Conservation (phyloP, 2,797 vertebrate genomes). For the Intellagama lesueurii region DNA sequence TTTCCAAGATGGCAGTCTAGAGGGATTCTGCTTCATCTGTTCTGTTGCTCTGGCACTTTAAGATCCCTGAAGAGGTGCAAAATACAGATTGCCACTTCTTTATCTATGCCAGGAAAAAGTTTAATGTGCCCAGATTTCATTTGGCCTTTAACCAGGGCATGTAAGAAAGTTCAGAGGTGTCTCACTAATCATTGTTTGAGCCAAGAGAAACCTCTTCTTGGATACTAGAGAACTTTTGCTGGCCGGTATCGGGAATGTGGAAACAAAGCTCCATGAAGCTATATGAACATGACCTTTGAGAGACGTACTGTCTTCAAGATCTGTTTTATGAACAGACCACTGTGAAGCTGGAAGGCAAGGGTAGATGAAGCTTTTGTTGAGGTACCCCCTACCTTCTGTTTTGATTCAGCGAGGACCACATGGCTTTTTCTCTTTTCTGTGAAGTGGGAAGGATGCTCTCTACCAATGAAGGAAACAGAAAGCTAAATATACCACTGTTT, state of each 20-base stretch:
- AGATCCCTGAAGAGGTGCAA: neutral
- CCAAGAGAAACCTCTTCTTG: neutral
- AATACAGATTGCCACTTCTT: too few relatives aligned
- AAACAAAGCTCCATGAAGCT: neutral
- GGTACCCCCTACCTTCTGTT: too few relatives aligned
- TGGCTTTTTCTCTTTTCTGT: too few relatives aligned
- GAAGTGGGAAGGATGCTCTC: too few relatives aligned
- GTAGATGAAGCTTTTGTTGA: too few relatives aligned
- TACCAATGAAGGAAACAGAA: too few relatives aligned
- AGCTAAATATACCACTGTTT: too few relatives aligned
- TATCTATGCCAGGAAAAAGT: neutral
- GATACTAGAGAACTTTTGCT: neutral
- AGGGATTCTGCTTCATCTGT: neutral
- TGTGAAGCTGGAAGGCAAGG: too few relatives aligned
- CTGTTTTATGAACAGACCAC: neutral
- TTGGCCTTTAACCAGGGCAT: neutral
- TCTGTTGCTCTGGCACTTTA: neutral
- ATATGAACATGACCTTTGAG: neutral
- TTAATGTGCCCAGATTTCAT: neutral
- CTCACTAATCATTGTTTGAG: neutral
- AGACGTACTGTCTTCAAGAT: neutral
- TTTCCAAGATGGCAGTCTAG: neutral
- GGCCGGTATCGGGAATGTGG: neutral
- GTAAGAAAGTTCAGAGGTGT: neutral
- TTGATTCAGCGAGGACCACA: too few relatives aligned